phyloP scores from a whole-genome alignment of 2,888 invertebrate species.

The Xestoiulus laeticollis region DNA sequence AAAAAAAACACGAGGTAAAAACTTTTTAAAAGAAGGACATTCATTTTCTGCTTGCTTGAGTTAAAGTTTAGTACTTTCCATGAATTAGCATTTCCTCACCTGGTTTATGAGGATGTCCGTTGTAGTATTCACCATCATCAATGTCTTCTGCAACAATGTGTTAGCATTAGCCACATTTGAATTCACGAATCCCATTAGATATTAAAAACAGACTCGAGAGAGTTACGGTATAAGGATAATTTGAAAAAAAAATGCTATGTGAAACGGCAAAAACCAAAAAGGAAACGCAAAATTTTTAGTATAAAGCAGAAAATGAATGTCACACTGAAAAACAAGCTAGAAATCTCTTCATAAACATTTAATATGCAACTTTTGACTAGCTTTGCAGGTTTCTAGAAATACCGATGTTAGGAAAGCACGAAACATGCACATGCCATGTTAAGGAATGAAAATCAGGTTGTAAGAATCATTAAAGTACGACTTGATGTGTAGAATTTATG shows the following conservation, averaged over 20 bases:
- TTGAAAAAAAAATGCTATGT: constrained; percentile 36
- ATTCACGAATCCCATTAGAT: constrained; percentile 31
- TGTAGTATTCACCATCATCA: constrained; percentile 47
- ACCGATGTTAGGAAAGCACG: neutral
- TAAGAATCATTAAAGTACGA: neutral
- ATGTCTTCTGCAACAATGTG: constrained; percentile 52
- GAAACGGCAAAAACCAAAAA: constrained; percentile 47
- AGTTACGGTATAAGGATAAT: neutral
- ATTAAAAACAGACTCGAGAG: constrained; percentile 12
- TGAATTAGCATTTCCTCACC: constrained; percentile 49
- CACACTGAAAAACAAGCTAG: constrained; percentile 36
- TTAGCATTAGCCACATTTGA: constrained; percentile 49
- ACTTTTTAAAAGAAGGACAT: constrained; percentile 46
- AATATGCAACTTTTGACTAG: neutral
- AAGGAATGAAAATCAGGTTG: neutral
- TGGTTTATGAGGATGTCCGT: constrained; percentile 51
- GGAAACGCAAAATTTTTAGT: constrained; percentile 40
- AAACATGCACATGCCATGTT: neutral
- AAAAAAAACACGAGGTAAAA: neutral
- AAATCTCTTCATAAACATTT: constrained; percentile 30
- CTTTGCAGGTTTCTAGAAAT: neutral
- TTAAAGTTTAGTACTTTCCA: constrained; percentile 33
- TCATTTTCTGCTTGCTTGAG: constrained; percentile 53
- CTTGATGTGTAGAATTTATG: neutral
- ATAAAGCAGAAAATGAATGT: constrained; percentile 52